phyloP scores from a whole-genome alignment of 2,113 vertebrate genomes.

The Oreocharis arfaki region DNA sequence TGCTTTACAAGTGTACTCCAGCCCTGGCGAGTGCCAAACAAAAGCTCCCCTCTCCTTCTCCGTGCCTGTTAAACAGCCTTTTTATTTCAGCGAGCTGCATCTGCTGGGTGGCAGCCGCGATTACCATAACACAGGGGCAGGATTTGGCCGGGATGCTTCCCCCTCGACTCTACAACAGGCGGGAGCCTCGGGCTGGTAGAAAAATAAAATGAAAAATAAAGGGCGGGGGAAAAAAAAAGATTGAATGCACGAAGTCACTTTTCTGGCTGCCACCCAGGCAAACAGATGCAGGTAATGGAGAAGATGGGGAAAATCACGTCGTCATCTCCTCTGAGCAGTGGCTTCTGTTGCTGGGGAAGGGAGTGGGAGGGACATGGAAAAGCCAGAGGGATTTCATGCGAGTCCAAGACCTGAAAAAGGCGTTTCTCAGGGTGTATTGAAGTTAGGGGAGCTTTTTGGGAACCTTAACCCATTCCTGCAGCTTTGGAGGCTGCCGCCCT shows the following conservation, averaged over 20 bases:
- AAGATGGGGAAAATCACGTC: background rate
- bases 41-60: constrained; percentile 51
- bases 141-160: constrained; percentile 36
- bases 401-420: background rate
- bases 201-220: background rate
- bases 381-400: background rate
- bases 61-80: constrained; percentile 44
- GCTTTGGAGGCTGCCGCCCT: fast-evolving
- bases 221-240: background rate
- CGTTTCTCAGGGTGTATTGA: background rate
- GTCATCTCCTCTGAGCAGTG: background rate
- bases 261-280: constrained; percentile 32
- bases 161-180: background rate
- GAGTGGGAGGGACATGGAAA: background rate
- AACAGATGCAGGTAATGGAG: constrained; percentile 40
- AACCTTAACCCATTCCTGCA: background rate
- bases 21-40: constrained; percentile 49
- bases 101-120: constrained; percentile 40
- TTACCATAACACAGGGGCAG: constrained; percentile 65
- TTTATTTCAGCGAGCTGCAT: constrained; percentile 50
- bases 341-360: background rate
- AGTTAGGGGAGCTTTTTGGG: background rate
- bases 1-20: constrained; percentile 70
- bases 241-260: background rate
- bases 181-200: background rate